Percentiles rank a stretch among this genome's conserved stretches.
Evolutionary conservation across 1,140 invertebrate species (phyloP).

Genomic region (Zaprionus taronus): DNA sequence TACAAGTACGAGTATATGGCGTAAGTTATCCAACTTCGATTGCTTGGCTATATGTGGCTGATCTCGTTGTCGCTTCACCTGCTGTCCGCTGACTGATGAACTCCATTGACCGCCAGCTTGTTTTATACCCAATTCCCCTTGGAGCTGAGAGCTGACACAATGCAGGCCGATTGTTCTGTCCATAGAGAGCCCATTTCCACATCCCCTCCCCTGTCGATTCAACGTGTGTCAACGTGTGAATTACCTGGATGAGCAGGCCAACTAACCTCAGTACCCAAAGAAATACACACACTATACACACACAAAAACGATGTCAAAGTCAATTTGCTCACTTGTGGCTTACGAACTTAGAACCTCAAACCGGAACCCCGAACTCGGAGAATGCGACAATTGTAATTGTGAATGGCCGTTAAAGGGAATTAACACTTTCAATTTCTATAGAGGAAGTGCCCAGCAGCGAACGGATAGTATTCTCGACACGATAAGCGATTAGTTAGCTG

Average conservation of each 20-base stretch:
- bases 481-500: slow-evolving; percentile 7
- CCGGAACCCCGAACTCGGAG: neutral
- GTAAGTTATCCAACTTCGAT: slow-evolving; percentile 23
- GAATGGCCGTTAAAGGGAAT: slow-evolving; percentile 54
- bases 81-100: slow-evolving; percentile 60
- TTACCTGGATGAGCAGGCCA: slow-evolving; percentile 56
- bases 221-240: slow-evolving; percentile 65
- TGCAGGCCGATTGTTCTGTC: slow-evolving; percentile 59
- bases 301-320: slow-evolving; percentile 68
- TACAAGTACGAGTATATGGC: neutral
- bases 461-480: neutral
- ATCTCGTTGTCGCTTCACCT: slow-evolving; percentile 20
- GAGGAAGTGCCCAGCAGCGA: neutral
- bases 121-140: slow-evolving; percentile 47
- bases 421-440: slow-evolving; percentile 69
- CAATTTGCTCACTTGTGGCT: slow-evolving; percentile 43
- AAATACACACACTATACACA: neutral
- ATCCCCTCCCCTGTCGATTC: slow-evolving; percentile 13
- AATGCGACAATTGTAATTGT: slow-evolving; percentile 36
- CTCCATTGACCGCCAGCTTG: slow-evolving; percentile 49
- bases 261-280: slow-evolving; percentile 24
- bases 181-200: neutral
- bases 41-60: neutral
- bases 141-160: slow-evolving; percentile 30
- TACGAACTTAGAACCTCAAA: slow-evolving; percentile 40